A percentile compares a stretch with the other conserved stretches of the same genome.
Conservation (phyloP, 1,140 invertebrate species). For the Drosophila leontia region DNA sequence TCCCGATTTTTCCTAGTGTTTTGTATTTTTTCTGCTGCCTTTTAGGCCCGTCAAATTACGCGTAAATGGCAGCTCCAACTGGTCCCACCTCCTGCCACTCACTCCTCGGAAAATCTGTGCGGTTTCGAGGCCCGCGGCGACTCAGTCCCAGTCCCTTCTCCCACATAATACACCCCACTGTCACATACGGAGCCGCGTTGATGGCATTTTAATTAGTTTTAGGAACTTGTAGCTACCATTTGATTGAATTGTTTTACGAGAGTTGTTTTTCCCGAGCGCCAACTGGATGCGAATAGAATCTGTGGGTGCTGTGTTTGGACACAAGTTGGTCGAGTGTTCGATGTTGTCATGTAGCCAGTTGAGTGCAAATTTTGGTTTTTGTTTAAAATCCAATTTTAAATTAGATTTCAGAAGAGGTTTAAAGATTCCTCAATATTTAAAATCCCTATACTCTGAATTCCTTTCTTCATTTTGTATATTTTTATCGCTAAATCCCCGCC, state of each 20-base stretch:
- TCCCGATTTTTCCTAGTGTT: not conserved
- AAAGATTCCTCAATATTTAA: not conserved
- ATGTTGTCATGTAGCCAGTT: conserved; percentile 8
- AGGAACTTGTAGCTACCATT: conserved; percentile 78
- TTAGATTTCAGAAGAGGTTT: not conserved
- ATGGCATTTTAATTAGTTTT: conserved; percentile 83
- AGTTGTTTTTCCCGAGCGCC: conserved; percentile 23
- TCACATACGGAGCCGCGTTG: conserved; percentile 59
- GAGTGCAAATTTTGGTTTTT: conserved; percentile 25
- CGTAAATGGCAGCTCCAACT: conserved; percentile 76
- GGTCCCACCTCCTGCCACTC: conserved; percentile 16
- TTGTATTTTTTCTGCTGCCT: conserved; percentile 30
- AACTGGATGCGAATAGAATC: conserved; percentile 7
- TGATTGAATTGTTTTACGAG: conserved; percentile 74
- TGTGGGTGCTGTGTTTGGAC: conserved; percentile 13
- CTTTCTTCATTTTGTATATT: conserved; percentile 13
- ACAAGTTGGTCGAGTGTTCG: conserved; percentile 2
- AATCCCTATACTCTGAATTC: conserved; percentile 10
- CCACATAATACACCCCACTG: conserved; percentile 11
- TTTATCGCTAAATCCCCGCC: conserved; percentile 42
- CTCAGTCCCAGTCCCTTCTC: conserved; percentile 14
- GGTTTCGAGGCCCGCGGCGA: conserved; percentile 53
- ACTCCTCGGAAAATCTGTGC: conserved; percentile 24
- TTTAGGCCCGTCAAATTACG: conserved; percentile 77
- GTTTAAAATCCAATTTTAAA: not conserved